These are phyloP conservation scores for Agrochola circellaris DNA, from an alignment of 2,888 invertebrate species.

Conservation along the genomic window DNA sequence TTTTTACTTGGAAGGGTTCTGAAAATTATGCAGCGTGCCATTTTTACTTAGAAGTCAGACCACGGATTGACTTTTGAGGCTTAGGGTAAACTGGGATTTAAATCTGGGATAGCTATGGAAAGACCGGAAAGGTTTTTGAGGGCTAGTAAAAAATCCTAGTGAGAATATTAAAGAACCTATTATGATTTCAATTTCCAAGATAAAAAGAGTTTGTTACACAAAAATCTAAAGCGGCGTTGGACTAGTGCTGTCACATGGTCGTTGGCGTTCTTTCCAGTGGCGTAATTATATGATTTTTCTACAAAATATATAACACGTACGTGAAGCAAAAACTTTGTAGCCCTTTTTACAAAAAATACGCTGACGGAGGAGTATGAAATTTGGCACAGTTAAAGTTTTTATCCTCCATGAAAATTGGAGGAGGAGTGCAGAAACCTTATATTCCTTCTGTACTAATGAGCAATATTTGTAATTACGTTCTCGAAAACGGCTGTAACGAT, in stretches of 20 bases:
- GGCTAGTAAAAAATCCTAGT: not conserved
- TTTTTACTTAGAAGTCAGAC: conserved; percentile 28
- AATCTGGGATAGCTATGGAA: not conserved
- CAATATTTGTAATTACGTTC: too few species aligned
- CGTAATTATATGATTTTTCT: not conserved
- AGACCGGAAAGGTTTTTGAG: not conserved
- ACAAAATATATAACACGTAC: too few species aligned
- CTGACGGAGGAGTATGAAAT: too few species aligned
- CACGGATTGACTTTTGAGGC: conserved; percentile 36
- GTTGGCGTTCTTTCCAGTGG: not conserved
- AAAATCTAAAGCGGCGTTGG: not conserved
- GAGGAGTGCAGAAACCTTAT: too few species aligned
- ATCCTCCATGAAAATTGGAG: too few species aligned
- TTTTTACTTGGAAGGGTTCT: conserved; percentile 38
- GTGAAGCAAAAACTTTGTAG: too few species aligned
- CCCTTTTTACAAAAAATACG: too few species aligned
- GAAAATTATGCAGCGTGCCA: conserved; percentile 51
- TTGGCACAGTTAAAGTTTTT: too few species aligned
- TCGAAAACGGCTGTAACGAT: too few species aligned
- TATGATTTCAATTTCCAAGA: not conserved
- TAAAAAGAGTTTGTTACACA: not conserved
- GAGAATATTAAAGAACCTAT: not conserved
- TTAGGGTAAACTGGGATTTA: conserved; percentile 6
- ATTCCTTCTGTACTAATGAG: too few species aligned
- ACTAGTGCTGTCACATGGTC: not conserved